Evolutionary conservation across 2,113 vertebrate species (phyloP).

Genomic region (Fregetta grallaria): DNA sequence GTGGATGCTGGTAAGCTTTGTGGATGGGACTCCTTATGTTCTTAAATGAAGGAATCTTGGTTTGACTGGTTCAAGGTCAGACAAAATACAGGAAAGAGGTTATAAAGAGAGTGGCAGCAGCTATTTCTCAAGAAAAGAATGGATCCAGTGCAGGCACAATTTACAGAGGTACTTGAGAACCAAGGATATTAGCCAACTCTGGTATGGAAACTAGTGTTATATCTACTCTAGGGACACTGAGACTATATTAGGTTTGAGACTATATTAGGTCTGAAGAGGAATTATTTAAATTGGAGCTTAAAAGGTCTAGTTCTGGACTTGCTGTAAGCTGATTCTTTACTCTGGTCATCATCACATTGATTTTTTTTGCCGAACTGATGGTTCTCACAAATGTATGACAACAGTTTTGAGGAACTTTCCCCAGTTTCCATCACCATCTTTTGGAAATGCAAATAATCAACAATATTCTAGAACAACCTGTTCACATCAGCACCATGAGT

Average conservation of each 20-base stretch:
- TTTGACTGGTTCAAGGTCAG: neutral
- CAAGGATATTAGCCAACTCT: neutral
- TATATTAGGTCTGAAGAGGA: neutral
- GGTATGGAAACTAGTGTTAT: rapidly evolving
- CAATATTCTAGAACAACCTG: neutral
- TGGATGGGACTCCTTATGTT: neutral
- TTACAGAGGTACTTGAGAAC: neutral
- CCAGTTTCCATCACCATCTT: neutral
- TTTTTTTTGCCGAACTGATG: neutral
- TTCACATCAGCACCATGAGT: neutral
- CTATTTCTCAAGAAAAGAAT: neutral
- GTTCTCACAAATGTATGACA: neutral
- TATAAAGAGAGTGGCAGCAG: neutral
- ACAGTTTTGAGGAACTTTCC: neutral
- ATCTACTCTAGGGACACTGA: neutral
- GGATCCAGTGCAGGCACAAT: neutral
- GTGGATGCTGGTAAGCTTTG: too few relatives aligned
- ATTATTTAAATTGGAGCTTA: neutral
- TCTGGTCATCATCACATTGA: neutral
- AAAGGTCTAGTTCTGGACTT: neutral
- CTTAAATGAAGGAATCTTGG: neutral
- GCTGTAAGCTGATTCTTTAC: neutral
- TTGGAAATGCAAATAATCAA: neutral
- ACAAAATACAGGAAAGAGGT: neutral
- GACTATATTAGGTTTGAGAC: neutral